These are phyloP conservation scores for Neofelis nebulosa DNA, from an alignment of 2,113 vertebrate species.

Conservation along the genomic window DNA sequence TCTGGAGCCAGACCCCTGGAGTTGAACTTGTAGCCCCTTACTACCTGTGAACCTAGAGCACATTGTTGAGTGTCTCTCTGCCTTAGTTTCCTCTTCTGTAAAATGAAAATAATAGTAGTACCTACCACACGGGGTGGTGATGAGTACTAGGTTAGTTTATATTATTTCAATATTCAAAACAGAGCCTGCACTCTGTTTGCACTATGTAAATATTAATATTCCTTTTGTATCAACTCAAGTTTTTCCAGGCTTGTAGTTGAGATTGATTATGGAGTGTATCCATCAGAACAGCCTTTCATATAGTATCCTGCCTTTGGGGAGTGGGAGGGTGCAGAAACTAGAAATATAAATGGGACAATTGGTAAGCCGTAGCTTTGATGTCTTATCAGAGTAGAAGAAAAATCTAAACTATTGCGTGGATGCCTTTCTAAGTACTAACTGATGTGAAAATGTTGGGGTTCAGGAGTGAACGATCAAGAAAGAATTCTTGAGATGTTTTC, in stretches of 20 bases:
- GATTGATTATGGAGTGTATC: neutral
- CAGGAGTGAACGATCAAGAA: too few species aligned
- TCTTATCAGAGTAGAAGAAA: constrained; percentile 21
- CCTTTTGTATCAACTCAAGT: neutral
- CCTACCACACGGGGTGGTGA: neutral
- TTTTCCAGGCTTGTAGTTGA: constrained; percentile 1
- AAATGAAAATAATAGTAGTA: neutral
- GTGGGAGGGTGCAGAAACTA: neutral
- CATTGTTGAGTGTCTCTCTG: neutral
- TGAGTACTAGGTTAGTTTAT: neutral
- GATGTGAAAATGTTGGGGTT: too few species aligned
- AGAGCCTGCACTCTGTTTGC: neutral
- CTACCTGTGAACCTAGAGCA: neutral
- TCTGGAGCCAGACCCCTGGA: neutral
- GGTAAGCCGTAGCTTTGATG: neutral
- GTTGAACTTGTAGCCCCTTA: neutral
- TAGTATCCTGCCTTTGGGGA: neutral
- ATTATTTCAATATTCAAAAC: neutral
- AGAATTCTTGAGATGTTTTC: too few species aligned
- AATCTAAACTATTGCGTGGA: neutral
- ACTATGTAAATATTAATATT: neutral
- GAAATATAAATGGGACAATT: neutral
- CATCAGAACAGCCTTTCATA: neutral
- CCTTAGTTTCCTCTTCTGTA: neutral
- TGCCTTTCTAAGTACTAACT: neutral